Evolutionary conservation across 2,888 invertebrate genomes (phyloP), one percentile per base, ranked within the genome.

Genomic region (Lasioglossum leucozonium): DNA sequence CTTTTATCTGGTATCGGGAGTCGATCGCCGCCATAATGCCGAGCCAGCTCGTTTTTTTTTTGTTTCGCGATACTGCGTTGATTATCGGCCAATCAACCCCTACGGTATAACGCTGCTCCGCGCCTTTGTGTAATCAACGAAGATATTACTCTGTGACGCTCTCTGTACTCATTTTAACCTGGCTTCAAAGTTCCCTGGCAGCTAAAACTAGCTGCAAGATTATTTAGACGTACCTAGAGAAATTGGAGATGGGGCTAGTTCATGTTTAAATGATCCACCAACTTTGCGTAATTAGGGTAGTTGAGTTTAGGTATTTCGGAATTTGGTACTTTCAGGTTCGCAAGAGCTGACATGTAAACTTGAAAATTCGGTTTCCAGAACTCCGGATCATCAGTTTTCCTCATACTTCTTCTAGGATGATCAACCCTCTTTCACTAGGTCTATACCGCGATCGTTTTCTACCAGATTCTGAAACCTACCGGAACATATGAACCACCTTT

Each of bases 1-100:
- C 72, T 47, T 77, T 83, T 83, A 83, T 62, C 74, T 80, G 26
- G 26, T 47, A n/a, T 51, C 47, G 47, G 16, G 47, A 34, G 42
- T 67, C 81, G 72, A 69, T 69, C 30, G 26, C 40, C 18, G 40
- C 58, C 44, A n/a, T 47, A 30, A 67, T 76, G 44, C 11, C 26
- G 76, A 51, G 47, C 67, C 37, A 18, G 10, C 67, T 13, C 4
- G 30, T 72, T 34, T 65, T 65, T 34, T 62, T 67, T 42, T 34
- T 26, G 65, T 37, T 47, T 6, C 47, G 10, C 37, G 44, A 34
- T 44, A 37, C 37, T 18, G 37, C 16, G 67, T 10, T 4, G 76
- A 77, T 55, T 74, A 55, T 13, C 37, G 10, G n/a, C 5, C 26
- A 40, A 74, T 74, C 26, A 74, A 37, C 40, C 18, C 65, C 47